Conservation (phyloP, 2,888 invertebrate species). For the Pseudolycoriella hygida region DNA sequence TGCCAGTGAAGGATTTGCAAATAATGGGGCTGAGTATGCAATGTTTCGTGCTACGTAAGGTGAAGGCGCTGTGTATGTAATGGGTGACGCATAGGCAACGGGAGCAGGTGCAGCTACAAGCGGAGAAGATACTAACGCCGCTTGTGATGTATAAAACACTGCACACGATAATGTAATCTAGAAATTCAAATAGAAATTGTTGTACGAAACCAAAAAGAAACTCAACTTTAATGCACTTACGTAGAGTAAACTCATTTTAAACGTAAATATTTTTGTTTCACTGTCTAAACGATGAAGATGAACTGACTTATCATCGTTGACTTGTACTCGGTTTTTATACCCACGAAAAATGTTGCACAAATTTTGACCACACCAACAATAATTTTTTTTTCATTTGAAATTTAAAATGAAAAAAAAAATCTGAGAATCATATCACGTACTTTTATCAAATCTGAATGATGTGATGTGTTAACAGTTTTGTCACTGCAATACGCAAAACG, state of each 20-base stretch:
- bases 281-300: slow-evolving; percentile 28
- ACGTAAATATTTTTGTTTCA: slow-evolving; percentile 22
- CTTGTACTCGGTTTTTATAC: slow-evolving; percentile 20
- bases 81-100: slow-evolving; percentile 9
- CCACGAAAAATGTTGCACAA: background rate
- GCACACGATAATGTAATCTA: slow-evolving; percentile 24
- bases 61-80: slow-evolving; percentile 8
- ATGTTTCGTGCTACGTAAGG: slow-evolving; percentile 5
- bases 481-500: too few relatives aligned
- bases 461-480: too few relatives aligned
- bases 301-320: slow-evolving; percentile 27
- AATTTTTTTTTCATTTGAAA: background rate
- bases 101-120: slow-evolving; percentile 14
- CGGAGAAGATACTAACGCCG: slow-evolving; percentile 14
- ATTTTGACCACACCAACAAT: background rate
- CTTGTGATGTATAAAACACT: slow-evolving; percentile 15
- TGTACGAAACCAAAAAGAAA: too few relatives aligned
- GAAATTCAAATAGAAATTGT: slow-evolving; percentile 6
- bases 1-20: background rate
- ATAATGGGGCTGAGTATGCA: slow-evolving; percentile 6
- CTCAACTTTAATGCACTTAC: slow-evolving; percentile 19
- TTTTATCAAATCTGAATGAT: background rate
- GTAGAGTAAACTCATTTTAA: slow-evolving; percentile 29
- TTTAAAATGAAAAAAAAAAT: slow-evolving; percentile 1
- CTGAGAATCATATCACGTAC: background rate